Conservation (phyloP, 2,888 invertebrate genomes). For the Hypercompe scribonia region DNA sequence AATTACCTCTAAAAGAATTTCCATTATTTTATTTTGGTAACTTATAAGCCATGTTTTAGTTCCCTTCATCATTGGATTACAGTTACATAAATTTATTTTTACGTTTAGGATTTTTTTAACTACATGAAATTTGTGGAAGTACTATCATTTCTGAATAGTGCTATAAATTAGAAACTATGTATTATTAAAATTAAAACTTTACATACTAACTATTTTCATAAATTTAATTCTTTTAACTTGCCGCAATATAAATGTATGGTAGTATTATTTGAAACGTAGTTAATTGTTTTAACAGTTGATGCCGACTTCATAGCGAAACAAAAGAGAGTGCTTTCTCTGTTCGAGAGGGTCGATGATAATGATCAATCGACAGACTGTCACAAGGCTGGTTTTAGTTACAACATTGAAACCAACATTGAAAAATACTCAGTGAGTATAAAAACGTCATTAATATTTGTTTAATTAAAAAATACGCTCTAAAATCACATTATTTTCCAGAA, state of each 20-base stretch:
- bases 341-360: conserved; percentile 75
- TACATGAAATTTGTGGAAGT: not conserved
- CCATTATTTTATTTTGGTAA: too few relatives aligned
- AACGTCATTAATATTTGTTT: not conserved
- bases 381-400: conserved; percentile 69
- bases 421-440: conserved; percentile 70
- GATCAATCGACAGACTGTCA: conserved; percentile 70
- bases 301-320: conserved; percentile 66
- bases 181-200: too few relatives aligned
- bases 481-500: conserved; percentile 62
- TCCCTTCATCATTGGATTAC: not conserved
- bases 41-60: too few relatives aligned
- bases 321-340: conserved; percentile 76
- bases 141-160: too few relatives aligned
- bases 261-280: not conserved
- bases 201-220: too few relatives aligned
- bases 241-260: too few relatives aligned
- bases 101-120: not conserved
- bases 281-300: conserved; percentile 52
- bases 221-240: conserved; percentile 23
- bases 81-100: not conserved
- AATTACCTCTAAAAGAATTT: too few relatives aligned
- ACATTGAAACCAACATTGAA: conserved; percentile 72
- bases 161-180: too few relatives aligned
- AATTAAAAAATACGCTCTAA: not conserved